These are phyloP conservation scores for Apis cerana DNA, from an alignment of 1,140 invertebrate genomes.

Conservation along the genomic window DNA sequence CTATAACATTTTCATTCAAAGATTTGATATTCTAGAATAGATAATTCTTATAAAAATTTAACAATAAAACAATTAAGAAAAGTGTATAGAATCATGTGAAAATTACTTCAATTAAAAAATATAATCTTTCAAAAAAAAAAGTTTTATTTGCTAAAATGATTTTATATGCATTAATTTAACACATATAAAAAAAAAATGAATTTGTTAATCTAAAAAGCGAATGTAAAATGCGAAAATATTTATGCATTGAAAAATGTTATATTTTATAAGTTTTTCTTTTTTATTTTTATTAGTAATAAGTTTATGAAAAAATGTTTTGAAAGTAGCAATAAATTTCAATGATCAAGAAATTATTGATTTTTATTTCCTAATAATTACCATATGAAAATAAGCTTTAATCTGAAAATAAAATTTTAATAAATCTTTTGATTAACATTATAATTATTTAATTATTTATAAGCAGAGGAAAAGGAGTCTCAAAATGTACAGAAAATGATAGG, in stretches of 20 bases:
- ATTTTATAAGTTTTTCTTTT: slow-evolving; percentile 24
- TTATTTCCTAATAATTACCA: slow-evolving; percentile 12
- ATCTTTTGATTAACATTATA: slow-evolving; percentile 5
- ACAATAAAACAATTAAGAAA: too few relatives aligned
- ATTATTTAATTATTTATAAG: background rate
- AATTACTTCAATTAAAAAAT: too few relatives aligned
- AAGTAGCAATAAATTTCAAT: slow-evolving; percentile 56
- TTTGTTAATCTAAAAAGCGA: background rate
- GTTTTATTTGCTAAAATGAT: too few relatives aligned
- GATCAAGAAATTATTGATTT: slow-evolving; percentile 25
- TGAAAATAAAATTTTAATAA: slow-evolving; percentile 16
- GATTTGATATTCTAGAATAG: too few relatives aligned
- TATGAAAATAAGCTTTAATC: slow-evolving; percentile 33
- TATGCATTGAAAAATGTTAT: background rate
- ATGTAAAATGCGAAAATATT: background rate
- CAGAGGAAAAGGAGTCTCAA: background rate
- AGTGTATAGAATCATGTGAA: too few relatives aligned
- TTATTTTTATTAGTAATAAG: slow-evolving; percentile 49
- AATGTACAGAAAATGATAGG: slow-evolving; percentile 54
- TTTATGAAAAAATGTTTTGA: slow-evolving; percentile 30
- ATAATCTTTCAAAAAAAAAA: too few relatives aligned
- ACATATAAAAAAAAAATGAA: background rate
- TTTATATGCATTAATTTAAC: too few relatives aligned
- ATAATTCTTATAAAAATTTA: too few relatives aligned
- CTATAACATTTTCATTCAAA: too few relatives aligned